phyloP scores from a whole-genome alignment of 2,888 invertebrate genomes.

The Uropetala carovei region DNA sequence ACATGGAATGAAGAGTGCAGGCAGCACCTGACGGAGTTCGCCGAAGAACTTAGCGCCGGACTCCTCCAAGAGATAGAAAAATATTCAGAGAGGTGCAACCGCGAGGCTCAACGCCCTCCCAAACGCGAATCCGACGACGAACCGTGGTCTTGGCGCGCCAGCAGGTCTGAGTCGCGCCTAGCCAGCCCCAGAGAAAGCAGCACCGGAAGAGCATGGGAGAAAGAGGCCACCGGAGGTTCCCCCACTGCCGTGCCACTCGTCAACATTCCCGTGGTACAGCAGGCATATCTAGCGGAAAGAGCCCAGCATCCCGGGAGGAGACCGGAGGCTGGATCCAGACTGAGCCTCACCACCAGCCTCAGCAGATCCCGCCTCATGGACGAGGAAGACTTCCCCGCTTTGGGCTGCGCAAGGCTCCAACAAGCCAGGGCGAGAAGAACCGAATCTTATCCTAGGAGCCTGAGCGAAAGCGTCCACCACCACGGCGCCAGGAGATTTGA shows the following conservation, averaged over 20 bases:
- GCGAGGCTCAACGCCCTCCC: conserved; percentile 7
- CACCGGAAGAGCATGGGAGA: not conserved
- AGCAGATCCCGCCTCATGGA: conserved; percentile 46
- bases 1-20: conserved; percentile 82
- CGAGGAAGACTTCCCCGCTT: conserved; percentile 46
- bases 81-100: conserved; percentile 69
- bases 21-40: conserved; percentile 86
- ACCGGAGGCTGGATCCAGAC: conserved; percentile 43
- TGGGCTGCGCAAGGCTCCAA: conserved; percentile 14
- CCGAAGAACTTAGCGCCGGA: conserved; percentile 89
- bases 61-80: conserved; percentile 85
- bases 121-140: conserved; percentile 45
- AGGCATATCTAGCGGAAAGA: not conserved
- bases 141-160: conserved; percentile 45
- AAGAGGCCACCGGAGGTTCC: conserved; percentile 26
- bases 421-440: conserved; percentile 41
- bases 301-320: conserved; percentile 8
- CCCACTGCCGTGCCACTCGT: conserved; percentile 7
- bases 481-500: conserved; percentile 30
- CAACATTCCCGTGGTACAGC: not conserved
- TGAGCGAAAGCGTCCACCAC: conserved; percentile 54
- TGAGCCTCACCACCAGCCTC: conserved; percentile 52
- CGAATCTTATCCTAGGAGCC: conserved; percentile 45
- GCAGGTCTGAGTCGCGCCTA: conserved; percentile 41
- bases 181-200: conserved; percentile 26